These are phyloP conservation scores for Phthorimaea operculella DNA, from an alignment of 1,140 invertebrate species.

Conservation along the genomic window DNA sequence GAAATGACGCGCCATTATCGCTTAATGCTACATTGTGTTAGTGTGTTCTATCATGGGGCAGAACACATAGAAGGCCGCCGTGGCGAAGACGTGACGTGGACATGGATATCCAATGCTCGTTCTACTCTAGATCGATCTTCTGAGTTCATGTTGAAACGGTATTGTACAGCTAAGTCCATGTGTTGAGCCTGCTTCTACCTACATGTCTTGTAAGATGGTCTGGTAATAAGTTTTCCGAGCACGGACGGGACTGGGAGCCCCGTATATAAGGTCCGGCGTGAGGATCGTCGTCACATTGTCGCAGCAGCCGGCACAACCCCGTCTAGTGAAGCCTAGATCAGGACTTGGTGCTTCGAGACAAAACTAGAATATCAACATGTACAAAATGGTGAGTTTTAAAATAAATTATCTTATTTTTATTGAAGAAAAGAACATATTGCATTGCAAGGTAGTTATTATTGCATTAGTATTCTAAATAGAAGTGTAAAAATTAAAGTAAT, in stretches of 20 bases:
- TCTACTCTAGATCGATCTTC: too few relatives aligned
- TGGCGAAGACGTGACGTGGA: too few relatives aligned
- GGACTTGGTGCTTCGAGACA: conserved; percentile 26
- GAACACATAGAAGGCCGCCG: too few relatives aligned
- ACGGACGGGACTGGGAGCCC: conserved; percentile 33
- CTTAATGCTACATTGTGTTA: conserved; percentile 59
- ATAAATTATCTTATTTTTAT: conserved; percentile 10
- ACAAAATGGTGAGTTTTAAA: conserved; percentile 43
- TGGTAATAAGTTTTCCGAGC: conserved; percentile 53
- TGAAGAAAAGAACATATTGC: too few relatives aligned
- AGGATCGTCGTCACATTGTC: conserved; percentile 20
- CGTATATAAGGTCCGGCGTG: conserved; percentile 40
- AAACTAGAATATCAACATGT: conserved; percentile 29
- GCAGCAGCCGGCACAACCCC: conserved; percentile 32
- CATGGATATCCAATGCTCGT: too few relatives aligned
- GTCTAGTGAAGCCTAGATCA: conserved; percentile 37
- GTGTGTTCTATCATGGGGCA: background rate
- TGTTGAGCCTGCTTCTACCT: too few relatives aligned
- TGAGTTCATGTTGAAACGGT: too few relatives aligned
- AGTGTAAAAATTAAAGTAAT: too few relatives aligned
- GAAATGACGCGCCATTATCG: conserved; percentile 50
- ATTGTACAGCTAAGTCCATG: too few relatives aligned
- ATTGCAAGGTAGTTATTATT: too few relatives aligned
- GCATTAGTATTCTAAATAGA: too few relatives aligned
- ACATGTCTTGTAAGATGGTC: conserved; percentile 29